Evolutionary conservation across 2,113 vertebrate genomes (phyloP).

Genomic region (Trematomus loennbergii): DNA sequence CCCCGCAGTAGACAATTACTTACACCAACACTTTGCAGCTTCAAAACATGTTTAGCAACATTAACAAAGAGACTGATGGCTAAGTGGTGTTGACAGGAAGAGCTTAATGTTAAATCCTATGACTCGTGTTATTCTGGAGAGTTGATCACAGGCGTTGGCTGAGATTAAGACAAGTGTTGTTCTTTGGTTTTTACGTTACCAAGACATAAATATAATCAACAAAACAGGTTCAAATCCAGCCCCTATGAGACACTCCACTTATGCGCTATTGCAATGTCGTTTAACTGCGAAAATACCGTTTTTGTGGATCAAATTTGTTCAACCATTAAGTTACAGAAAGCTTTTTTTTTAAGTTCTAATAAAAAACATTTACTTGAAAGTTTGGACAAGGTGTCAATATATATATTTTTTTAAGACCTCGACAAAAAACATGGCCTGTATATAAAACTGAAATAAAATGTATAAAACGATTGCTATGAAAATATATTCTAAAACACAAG

Average conservation of each 20-base stretch:
- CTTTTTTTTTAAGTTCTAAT: neutral
- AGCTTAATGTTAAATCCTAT: slow-evolving; percentile 5
- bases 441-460: too few species aligned
- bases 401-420: too few species aligned
- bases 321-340: neutral
- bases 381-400: neutral
- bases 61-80: neutral
- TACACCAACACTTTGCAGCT: neutral
- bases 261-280: neutral
- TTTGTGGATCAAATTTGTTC: neutral
- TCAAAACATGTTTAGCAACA: slow-evolving; percentile 23
- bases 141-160: neutral
- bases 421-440: too few species aligned
- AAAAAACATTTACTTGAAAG: neutral
- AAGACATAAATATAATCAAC: neutral
- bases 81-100: neutral
- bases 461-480: slow-evolving; percentile 15
- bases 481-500: slow-evolving; percentile 6
- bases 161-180: neutral
- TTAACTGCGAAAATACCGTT: too few species aligned
- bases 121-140: slow-evolving; percentile 20
- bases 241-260: neutral
- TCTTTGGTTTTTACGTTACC: slow-evolving; percentile 8
- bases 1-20: slow-evolving; percentile 1
- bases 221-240: neutral